Evolutionary conservation across 2,888 invertebrate species (phyloP), one percentile per base, ranked within the genome.

Genomic region (Drosophila mayaguana): DNA sequence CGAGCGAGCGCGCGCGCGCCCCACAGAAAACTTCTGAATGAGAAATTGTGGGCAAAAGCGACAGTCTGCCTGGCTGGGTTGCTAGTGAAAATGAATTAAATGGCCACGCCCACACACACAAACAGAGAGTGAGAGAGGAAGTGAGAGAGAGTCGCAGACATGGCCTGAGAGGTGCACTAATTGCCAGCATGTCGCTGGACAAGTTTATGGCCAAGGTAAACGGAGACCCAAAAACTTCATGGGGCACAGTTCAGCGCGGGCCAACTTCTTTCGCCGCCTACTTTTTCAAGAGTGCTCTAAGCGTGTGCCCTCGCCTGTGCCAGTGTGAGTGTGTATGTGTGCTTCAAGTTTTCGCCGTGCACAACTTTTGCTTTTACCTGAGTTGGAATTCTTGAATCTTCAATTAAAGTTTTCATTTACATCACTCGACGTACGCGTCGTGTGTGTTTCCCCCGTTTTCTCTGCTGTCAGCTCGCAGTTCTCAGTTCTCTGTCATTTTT

Each of bases 201-300:
- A 89, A 87, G 86, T 87, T 87, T 89, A 87, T 81, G 86, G 86
- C 90, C 86, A 87, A 89, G 86, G 86, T 89, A 88, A 89, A 70
- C 72, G 82, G 71, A 71, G 64, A 64, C 66, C 75, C 62, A 76
- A 75, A 75, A 76, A 78, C 75, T 79, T 75, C 68, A 72, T 72
- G 72, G 85, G 78, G 88, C 77, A 87, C 84, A 86, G 84, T 89
- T 89, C 85, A 89, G 70, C 74, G 53, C 62, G 65, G 66, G 78
- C 73, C 75, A 89, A 89, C 87, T 87, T 87, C 40, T 75, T 73
- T 80, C 78, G 78, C 82, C 82, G 89, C 78, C 89, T 88, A 74
- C 76, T 64, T 78, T 80, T 76, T 67, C 57, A 63, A 63, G 62
- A 72, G 70, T 70, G 40, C 69, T 63, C 43, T 34, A 61, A 34